These are phyloP conservation scores for Anthrax anthrax DNA, from an alignment of 2,888 invertebrate species.

Conservation along the genomic window DNA sequence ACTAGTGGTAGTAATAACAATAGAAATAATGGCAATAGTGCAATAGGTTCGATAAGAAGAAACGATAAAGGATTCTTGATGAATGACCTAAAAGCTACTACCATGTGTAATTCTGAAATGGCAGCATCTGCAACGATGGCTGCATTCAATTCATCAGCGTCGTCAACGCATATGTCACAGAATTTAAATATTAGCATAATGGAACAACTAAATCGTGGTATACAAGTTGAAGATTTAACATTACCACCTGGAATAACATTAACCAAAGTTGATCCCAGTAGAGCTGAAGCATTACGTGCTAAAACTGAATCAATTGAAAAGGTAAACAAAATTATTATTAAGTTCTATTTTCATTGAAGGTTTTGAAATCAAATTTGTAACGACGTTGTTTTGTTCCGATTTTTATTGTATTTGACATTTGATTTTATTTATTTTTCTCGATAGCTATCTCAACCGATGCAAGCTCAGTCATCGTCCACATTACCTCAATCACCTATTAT, in stretches of 20 bases:
- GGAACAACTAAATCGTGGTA: conserved; percentile 34
- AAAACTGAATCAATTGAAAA: conserved; percentile 32
- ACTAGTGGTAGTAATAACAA: conserved; percentile 11
- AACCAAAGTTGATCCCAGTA: conserved; percentile 49
- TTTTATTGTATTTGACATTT: background rate
- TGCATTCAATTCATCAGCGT: too few relatives aligned
- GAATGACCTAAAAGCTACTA: background rate
- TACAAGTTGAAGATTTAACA: conserved; percentile 45
- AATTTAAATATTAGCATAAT: conserved; percentile 30
- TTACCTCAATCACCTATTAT: conserved; percentile 1
- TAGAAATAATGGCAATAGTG: conserved; percentile 8
- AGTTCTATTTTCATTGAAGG: background rate
- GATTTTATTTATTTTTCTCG: conserved; percentile 7
- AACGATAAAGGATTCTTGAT: too few relatives aligned
- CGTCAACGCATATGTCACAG: conserved; percentile 5
- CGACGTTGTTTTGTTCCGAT: too few relatives aligned
- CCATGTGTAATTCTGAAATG: conserved; percentile 6
- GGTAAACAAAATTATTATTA: conserved; percentile 11
- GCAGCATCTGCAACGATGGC: conserved; percentile 11
- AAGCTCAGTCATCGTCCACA: conserved; percentile 3
- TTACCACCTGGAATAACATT: conserved; percentile 71
- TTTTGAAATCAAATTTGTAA: background rate
- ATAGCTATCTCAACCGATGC: conserved; percentile 14
- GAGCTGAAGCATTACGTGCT: conserved; percentile 28
- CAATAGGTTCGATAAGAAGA: background rate